Conservation (phyloP, 1,140 invertebrate species). For the Drosophila ohnishii region DNA sequence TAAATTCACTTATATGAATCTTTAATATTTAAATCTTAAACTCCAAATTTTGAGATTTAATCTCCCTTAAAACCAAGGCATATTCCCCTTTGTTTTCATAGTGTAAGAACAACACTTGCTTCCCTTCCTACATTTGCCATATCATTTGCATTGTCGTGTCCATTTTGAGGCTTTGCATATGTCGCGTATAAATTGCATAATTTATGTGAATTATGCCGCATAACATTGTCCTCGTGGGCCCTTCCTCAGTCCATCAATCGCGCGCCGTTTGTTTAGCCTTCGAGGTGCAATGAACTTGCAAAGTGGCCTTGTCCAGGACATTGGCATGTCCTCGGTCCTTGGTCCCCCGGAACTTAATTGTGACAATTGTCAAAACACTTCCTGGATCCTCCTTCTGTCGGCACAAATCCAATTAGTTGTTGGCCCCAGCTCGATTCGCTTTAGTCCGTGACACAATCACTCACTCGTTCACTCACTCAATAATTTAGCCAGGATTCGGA, state of each 20-base stretch:
- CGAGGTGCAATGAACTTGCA: constrained; percentile 74
- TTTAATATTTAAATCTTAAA: not conserved
- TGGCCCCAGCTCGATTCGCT: constrained; percentile 27
- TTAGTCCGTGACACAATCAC: constrained; percentile 71
- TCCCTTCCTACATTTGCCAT: constrained; percentile 19
- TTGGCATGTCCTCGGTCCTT: constrained; percentile 52
- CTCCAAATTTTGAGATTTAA: not conserved
- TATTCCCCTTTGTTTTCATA: not conserved
- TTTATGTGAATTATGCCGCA: constrained; percentile 81
- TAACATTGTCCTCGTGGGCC: constrained; percentile 49
- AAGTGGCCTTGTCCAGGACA: constrained; percentile 78
- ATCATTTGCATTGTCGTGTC: constrained; percentile 74
- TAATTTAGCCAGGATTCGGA: constrained; percentile 52
- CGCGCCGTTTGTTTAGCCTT: constrained; percentile 48
- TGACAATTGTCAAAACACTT: constrained; percentile 78
- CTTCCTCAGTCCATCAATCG: constrained; percentile 28
- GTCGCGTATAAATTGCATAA: constrained; percentile 78
- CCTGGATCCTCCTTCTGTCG: constrained; percentile 45
- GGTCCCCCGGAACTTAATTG: constrained; percentile 60
- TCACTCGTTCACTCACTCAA: constrained; percentile 53
- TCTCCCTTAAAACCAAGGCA: not conserved
- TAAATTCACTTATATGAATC: too few relatives aligned
- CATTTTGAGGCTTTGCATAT: constrained; percentile 72
- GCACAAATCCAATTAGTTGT: constrained; percentile 75
- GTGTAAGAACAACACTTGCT: constrained; percentile 1